Evolutionary conservation across 2,888 invertebrate species (phyloP), one percentile per base, ranked within the genome.

Genomic region (Aricia artaxerxes): DNA sequence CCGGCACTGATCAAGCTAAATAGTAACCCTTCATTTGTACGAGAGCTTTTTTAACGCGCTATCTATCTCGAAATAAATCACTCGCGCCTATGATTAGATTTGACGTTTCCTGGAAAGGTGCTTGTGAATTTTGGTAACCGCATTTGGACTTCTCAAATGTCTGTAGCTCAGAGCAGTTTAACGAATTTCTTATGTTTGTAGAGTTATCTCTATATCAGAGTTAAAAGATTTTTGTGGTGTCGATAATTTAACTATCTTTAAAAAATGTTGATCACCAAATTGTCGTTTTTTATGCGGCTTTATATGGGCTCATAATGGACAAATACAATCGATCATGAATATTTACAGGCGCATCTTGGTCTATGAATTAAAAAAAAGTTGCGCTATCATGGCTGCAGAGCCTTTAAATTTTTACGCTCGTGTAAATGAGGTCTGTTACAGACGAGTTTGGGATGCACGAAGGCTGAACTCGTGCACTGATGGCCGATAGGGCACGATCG

Each of bases 401-500:
- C 57, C 57, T 69, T 69, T 35, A 69, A 69, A 35, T 69, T 69
- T 69, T 69, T 69, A 69, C 69, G 13, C 35, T 69, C 13, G 69
- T 69, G 38, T 69, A 69, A 69, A 69, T 69, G 69, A 38, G 69
- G 69, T 69, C 69, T 73, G 76, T 76, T 53, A 57, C 76, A 76
- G 76, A 76, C 57, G 76, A 57, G 76, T 57, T 75, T 76, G 4
- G 76, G 80, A 80, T 80, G 80, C 77, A 81, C 78, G 73, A 61
- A 64, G 53, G 49, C 64, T 81, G 72, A 79, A 78, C 81, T 92
- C 92, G 91, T 92, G 93, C 88, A 84, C 86, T 85, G 90, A 92
- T 92, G 87, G 84, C 86, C 86, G 91, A 92, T 92, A 91, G 87
- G 89, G 89, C 92, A 91, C 90, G 90, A 90, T 89, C 88, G 88